Evolutionary conservation across 2,888 invertebrate genomes (phyloP), one percentile per base, ranked within the genome.

Genomic region (Tetragnatha montana): DNA sequence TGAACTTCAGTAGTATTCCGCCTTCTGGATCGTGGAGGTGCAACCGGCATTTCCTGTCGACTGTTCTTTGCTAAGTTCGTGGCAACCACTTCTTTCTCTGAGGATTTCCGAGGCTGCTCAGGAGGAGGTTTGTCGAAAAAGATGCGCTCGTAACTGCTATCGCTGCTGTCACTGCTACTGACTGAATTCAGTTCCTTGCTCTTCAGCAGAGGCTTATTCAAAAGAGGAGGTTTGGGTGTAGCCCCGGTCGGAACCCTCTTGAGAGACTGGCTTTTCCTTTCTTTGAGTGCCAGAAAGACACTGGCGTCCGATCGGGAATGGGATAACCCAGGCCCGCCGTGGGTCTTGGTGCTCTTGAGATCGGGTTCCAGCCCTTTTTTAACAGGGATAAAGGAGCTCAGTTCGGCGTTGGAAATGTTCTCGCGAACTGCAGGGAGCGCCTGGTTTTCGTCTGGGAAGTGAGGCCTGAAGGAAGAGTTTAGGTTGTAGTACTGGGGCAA

Each of bases 271-370:
- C 73, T n/a, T 68, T 81, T 90, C 4, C 82, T 81, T 6, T 85
- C 85, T 60, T 89, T 86, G 6, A 91, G 70, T 17, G 91, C 86
- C n/a, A 82, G 78, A 70, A 87, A 90, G 35, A 91, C 91, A 79
- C 91, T 90, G 2, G 85, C 91, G 81, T 91, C 91, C 10, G 89
- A 89, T 14, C 88, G 89, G 21, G 91, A 91, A 86, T 91, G 90
- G 6, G 86, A 83, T 17, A 91, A 70, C 8, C 88, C 86, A 50
- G 75, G 85, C 17, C 78, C 74, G 14, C 49, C 14, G 22, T 21
- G 69, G 60, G 60, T 74, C 7, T 81, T 60, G 14, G 19, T 49
- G 10, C 73, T 71, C 74, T 87, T 87, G 2, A 17, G n/a, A 17
- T 22, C 17, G 3, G 49, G 47, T 17, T 78, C 80, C 49, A 49